Percentiles rank a stretch among this genome's conserved stretches.
Conservation (phyloP, 2,888 invertebrate genomes). For the Parnassius apollo region DNA sequence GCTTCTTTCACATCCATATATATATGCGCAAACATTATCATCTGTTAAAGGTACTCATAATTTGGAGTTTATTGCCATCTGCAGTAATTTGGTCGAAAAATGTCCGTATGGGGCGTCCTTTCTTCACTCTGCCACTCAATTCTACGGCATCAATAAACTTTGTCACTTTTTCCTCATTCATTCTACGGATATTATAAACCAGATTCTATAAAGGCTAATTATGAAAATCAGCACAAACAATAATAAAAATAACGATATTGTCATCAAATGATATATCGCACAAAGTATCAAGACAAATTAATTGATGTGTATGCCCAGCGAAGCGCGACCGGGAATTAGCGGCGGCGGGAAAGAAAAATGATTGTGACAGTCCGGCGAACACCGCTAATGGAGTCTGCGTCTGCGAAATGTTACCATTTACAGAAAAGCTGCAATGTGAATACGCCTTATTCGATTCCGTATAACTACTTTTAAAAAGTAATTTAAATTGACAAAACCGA, state of each 20-base stretch:
- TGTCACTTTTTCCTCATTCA: too few species aligned
- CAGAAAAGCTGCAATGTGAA: constrained; percentile 41
- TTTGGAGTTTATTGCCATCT: too few species aligned
- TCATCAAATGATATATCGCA: neutral
- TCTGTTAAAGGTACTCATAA: too few species aligned
- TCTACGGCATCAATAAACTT: too few species aligned
- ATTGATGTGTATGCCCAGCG: constrained; percentile 54
- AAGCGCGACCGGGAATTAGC: constrained; percentile 78
- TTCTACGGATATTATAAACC: too few species aligned
- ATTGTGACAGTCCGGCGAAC: constrained; percentile 81
- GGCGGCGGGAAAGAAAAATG: constrained; percentile 80
- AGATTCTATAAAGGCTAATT: too few species aligned
- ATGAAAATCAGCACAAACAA: too few species aligned
- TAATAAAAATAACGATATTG: neutral
- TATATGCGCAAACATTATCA: too few species aligned
- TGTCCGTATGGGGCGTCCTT: too few species aligned
- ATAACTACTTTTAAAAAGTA: constrained; percentile 21
- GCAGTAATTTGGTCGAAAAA: too few species aligned
- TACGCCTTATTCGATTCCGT: constrained; percentile 33
- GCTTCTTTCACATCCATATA: too few species aligned
- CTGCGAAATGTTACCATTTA: constrained; percentile 76
- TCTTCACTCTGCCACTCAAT: too few species aligned
- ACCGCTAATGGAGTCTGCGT: constrained; percentile 78
- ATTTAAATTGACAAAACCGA: constrained; percentile 17
- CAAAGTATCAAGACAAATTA: constrained; percentile 49